Conservation (phyloP, 2,888 invertebrate genomes). For the Acleris emargana region DNA sequence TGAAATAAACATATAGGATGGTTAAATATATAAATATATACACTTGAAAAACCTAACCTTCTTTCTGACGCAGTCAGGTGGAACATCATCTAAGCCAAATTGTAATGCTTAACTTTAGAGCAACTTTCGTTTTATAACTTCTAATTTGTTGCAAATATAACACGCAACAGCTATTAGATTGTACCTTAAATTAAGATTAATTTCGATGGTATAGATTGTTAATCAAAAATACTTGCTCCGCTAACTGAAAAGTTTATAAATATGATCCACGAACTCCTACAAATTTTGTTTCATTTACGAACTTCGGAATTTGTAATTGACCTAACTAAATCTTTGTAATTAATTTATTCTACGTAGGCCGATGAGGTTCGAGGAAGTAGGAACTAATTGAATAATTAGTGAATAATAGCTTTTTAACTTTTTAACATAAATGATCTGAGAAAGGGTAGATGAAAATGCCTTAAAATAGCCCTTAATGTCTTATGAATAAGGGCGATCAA, state of each 20-base stretch:
- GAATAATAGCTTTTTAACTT: conserved; percentile 16
- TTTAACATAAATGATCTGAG: conserved; percentile 6
- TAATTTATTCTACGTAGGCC: conserved; percentile 26
- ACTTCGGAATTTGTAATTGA: conserved; percentile 14
- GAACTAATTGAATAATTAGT: conserved; percentile 10
- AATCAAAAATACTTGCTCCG: conserved; percentile 9
- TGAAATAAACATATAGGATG: too few species aligned
- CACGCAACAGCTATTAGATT: too few species aligned
- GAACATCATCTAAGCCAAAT: too few species aligned
- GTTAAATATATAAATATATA: too few species aligned
- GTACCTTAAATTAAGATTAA: too few species aligned
- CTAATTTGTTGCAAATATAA: too few species aligned
- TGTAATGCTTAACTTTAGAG: too few species aligned
- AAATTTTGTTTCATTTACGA: conserved; percentile 29
- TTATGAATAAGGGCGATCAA: too few species aligned
- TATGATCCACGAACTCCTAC: conserved; percentile 24
- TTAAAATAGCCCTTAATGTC: too few species aligned
- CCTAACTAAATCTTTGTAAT: conserved; percentile 18
- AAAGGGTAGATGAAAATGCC: background rate
- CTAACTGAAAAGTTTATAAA: conserved; percentile 22
- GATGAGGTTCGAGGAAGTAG: conserved; percentile 4
- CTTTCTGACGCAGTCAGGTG: too few species aligned
- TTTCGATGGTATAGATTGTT: conserved; percentile 6
- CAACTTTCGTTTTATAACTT: too few species aligned
- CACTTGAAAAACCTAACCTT: too few species aligned